Conservation (phyloP, 2,797 vertebrate genomes). For the Discoglossus pictus region DNA sequence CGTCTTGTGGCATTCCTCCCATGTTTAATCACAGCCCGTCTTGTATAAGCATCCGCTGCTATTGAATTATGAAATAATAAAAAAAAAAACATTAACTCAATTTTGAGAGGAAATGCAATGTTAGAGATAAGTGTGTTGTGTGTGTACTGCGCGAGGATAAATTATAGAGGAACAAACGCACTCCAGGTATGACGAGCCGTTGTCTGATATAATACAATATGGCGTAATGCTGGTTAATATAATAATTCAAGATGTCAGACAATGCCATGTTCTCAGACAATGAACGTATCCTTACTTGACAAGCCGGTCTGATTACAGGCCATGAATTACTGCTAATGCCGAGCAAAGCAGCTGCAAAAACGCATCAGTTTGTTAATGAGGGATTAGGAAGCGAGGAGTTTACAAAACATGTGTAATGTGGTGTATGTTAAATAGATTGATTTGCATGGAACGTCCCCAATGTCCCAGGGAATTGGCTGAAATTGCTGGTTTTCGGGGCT, state of each 20-base stretch:
- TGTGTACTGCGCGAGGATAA: slow-evolving; percentile 25
- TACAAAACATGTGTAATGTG: slow-evolving; percentile 9
- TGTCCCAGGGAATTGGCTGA: not conserved
- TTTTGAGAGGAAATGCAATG: slow-evolving; percentile 59
- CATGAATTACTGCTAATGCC: slow-evolving; percentile 15
- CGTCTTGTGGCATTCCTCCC: slow-evolving; percentile 29
- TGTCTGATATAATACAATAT: slow-evolving; percentile 39
- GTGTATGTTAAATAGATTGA: not conserved
- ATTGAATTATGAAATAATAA: slow-evolving; percentile 67
- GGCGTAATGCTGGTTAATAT: slow-evolving; percentile 28
- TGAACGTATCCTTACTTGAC: slow-evolving; percentile 6
- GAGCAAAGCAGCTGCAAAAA: not conserved
- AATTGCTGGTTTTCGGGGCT: not conserved
- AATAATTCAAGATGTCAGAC: slow-evolving; percentile 35
- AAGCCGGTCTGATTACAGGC: slow-evolving; percentile 17
- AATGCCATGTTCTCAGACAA: slow-evolving; percentile 25
- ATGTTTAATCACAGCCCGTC: slow-evolving; percentile 64
- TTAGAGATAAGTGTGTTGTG: slow-evolving; percentile 44
- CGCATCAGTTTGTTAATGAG: slow-evolving; percentile 23
- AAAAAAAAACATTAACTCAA: slow-evolving; percentile 62
- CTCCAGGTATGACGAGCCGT: slow-evolving; percentile 27
- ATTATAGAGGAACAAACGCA: slow-evolving; percentile 30
- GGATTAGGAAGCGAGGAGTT: slow-evolving; percentile 8
- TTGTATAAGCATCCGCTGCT: slow-evolving; percentile 64
- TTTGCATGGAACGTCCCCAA: not conserved